Percentiles rank a stretch among this genome's conserved stretches.
phyloP scores from a whole-genome alignment of 2,797 vertebrate genomes.

The Enteromius anoplus region DNA sequence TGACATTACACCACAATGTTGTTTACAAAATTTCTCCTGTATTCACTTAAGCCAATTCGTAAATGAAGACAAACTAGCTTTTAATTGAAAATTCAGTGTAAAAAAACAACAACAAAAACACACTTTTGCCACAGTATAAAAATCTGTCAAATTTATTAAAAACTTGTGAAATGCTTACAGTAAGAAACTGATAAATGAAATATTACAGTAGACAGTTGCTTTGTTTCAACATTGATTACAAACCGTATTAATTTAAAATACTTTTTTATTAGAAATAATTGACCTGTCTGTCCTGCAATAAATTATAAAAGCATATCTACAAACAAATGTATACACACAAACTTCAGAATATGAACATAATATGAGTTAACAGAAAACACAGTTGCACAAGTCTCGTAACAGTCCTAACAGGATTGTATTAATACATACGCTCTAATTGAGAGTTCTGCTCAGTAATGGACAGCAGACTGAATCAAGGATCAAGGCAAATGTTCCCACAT shows the following conservation, averaged over 20 bases:
- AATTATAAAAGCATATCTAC: background rate
- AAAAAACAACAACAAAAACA: background rate
- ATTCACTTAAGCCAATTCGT: background rate
- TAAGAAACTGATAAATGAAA: background rate
- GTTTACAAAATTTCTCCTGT: background rate
- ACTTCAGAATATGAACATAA: background rate
- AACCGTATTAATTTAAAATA: background rate
- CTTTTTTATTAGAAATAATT: background rate
- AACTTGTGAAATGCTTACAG: background rate
- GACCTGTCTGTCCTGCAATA: background rate
- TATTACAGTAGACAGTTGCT: background rate
- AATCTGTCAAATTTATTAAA: background rate
- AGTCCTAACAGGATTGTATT: background rate
- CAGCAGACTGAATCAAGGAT: conserved; percentile 4
- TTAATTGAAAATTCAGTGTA: background rate
- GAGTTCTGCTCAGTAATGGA: background rate
- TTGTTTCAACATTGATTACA: background rate
- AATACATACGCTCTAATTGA: background rate
- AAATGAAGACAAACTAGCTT: background rate
- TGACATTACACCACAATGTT: background rate
- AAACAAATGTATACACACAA: conserved; percentile 4
- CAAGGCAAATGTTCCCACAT: conserved; percentile 20
- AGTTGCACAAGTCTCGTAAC: background rate
- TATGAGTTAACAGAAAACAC: background rate
- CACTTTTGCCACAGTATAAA: background rate